A percentile compares a stretch with the other conserved stretches of the same genome.
These are phyloP conservation scores for Pseudopipra pipra DNA, from an alignment of 2,113 vertebrate genomes.

Conservation along the genomic window DNA sequence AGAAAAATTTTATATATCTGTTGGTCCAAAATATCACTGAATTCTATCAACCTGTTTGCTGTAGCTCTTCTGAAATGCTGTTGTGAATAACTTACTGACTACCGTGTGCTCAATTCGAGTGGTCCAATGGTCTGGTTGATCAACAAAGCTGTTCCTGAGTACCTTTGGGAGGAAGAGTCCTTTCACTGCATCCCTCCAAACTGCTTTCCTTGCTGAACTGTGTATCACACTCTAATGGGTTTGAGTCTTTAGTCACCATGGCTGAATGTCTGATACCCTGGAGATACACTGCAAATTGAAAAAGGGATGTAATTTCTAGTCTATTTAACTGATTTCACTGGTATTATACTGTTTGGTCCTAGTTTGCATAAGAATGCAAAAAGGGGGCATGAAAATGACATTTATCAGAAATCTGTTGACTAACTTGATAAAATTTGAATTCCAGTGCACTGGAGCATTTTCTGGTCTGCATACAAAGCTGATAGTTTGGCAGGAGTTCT, in stretches of 20 bases:
- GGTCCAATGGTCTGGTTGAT: not conserved
- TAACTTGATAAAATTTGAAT: slow-evolving; percentile 28
- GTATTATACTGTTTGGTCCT: not conserved
- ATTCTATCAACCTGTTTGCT: not conserved
- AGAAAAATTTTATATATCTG: not conserved
- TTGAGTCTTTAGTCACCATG: not conserved
- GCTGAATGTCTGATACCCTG: not conserved
- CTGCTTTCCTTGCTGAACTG: not conserved
- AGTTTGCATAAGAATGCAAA: not conserved
- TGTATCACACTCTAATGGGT: not conserved
- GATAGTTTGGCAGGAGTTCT: not conserved
- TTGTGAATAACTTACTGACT: not conserved
- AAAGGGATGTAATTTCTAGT: not conserved
- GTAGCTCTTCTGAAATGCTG: not conserved
- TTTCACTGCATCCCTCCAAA: not conserved
- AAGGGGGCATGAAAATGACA: not conserved
- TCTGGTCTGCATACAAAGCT: slow-evolving; percentile 17
- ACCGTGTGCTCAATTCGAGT: not conserved
- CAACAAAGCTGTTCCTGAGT: not conserved
- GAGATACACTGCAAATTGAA: not conserved
- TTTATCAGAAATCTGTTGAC: not conserved
- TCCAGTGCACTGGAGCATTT: not conserved
- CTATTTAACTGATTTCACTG: not conserved
- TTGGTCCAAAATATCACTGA: not conserved
- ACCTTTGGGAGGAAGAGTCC: not conserved